Conservation (phyloP, 1,140 invertebrate species). For the Eufriesea mexicana region DNA sequence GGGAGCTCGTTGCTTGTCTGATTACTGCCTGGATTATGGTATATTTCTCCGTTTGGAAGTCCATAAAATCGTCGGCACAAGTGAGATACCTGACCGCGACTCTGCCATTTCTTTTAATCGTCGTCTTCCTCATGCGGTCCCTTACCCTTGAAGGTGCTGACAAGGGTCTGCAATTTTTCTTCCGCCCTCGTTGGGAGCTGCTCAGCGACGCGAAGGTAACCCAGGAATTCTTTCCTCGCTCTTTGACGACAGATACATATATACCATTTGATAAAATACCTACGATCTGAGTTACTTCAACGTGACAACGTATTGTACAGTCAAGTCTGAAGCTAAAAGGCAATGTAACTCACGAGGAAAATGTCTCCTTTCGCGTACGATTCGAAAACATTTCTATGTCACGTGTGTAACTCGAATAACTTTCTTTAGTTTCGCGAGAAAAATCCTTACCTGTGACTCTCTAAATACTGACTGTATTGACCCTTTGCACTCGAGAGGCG, state of each 20-base stretch:
- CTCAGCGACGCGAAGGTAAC: conserved; percentile 90
- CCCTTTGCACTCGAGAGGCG: too few species aligned
- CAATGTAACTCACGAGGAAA: too few species aligned
- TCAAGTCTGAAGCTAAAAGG: too few species aligned
- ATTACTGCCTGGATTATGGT: conserved; percentile 94
- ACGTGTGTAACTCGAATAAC: too few species aligned
- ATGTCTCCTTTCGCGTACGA: too few species aligned
- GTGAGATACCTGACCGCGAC: conserved; percentile 94
- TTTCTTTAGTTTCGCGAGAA: neutral
- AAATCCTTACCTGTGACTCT: neutral
- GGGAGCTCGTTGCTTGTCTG: conserved; percentile 93
- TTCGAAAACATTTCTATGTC: too few species aligned
- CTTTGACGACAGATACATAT: neutral
- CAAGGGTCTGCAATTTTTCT: conserved; percentile 91
- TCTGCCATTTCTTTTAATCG: conserved; percentile 91
- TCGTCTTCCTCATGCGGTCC: conserved; percentile 90
- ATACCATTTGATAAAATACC: neutral
- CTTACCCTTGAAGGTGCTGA: conserved; percentile 92
- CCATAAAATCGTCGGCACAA: conserved; percentile 91
- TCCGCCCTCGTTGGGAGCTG: conserved; percentile 92
- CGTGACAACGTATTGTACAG: neutral
- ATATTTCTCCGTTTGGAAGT: conserved; percentile 97
- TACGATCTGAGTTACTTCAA: neutral
- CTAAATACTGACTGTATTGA: neutral
- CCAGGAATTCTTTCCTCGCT: neutral